Evolutionary conservation across 2,888 invertebrate genomes (phyloP), one percentile per base, ranked within the genome.

Genomic region (Catonia carolina): DNA sequence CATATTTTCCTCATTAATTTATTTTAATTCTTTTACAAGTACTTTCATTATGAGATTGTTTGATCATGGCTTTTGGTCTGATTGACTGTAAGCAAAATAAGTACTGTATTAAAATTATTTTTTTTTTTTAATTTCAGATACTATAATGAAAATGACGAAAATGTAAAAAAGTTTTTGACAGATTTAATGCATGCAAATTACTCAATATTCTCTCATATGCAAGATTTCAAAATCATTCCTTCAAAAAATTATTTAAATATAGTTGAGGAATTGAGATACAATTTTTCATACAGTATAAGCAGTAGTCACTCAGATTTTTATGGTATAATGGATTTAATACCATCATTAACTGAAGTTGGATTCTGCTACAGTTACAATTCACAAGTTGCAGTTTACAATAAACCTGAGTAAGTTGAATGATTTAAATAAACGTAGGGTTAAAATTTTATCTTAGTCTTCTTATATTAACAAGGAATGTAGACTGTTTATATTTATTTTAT

Each of bases 281-380:
- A 53, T 20, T 50, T 62, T 31, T 36, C 53, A 6, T 61, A 61
- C 31, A 50, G 27, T 12, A 41, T 61, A 18, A 60, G 59, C 12
- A 59, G 55, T 17, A 62, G 60, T 36, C 50, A 59, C 37, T 56
- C 53, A 42, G 60, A 60, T 39, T 54, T 58, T 36, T 60, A 20
- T 45, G 41, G 53, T 12, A 22, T 52, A 12, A 47, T 42, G 41
- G 36, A 41, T 17, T 72, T 84, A n/a, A 74, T 79, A 39, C 77
- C 79, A 8, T 81, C 81, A 1, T 70, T 84, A 8, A 83, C 84
- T 0, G 86, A 86, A 69, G 78, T 83, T 75, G 86, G 86, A 1
- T 69, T 84, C 55, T 86, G 86, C 63, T 83, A 83, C 68, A 75
- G 83, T 18, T 80, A 83, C 49, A 85, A 85, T 67, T 84, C 85